Evolutionary conservation across 2,888 invertebrate genomes (phyloP), one percentile per base, ranked within the genome.

Genomic region (Andricus curvator): DNA sequence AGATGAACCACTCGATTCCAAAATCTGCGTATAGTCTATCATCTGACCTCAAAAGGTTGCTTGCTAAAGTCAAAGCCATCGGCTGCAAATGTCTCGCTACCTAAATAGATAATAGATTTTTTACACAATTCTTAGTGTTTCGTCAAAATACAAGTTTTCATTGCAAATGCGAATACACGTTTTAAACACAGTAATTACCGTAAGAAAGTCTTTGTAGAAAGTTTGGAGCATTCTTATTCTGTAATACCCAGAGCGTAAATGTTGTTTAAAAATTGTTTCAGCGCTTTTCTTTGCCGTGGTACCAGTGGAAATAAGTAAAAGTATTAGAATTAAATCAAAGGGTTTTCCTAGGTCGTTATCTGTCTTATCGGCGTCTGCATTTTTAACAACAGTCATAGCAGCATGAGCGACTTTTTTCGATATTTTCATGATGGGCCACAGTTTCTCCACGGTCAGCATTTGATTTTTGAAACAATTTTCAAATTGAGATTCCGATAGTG

Each of bases 291-390:
- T 95, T 77, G 88, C 80, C 15, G 80, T 33, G 13, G 80, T 15
- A 33, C 82, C 80, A 6, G 70, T 77, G 1, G 94, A 94, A n/a
- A 95, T 94, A 85, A 95, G 94, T 29, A 96, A 91, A 85, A 96
- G 94, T n/a, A 96, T 89, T 25, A 96, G 90, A 83, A 96, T 92
- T 77, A 96, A 93, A 92, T 97, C 96, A 82, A 97, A 93, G 1
- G 96, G 94, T 92, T 95, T 95, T 83, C 95, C 94, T 81, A 48
- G 15, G 15, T 48, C 48, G 48, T 48, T 48, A 15, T 48, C 48
- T 48, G 48, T 95, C 94, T 64, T 93, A 29, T 25, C 13, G 15
- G 15, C 91, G 89, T 94, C 94, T 78, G 94, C 93, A 79, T 90
- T 92, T 78, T 94, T 93, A 81, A 96, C 93, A n/a, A 94, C 92